These are phyloP conservation scores for Dicyrtomina minuta DNA, from an alignment of 2,888 invertebrate species.

Conservation along the genomic window DNA sequence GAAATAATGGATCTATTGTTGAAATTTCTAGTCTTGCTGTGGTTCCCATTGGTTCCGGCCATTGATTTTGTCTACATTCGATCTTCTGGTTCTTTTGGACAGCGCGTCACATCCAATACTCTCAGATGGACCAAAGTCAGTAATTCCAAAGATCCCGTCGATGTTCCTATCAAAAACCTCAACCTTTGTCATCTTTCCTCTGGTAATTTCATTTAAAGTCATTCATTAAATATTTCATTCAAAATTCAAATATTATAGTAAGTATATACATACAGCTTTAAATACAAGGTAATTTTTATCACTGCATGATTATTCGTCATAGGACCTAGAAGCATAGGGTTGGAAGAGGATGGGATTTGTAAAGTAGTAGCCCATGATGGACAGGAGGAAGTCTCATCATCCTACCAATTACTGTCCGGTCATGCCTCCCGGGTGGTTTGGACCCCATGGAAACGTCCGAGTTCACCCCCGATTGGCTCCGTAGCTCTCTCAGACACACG, in stretches of 20 bases:
- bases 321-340: conserved; percentile 20
- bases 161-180: conserved; percentile 9
- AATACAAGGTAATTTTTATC: too few species aligned
- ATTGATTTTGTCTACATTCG: conserved; percentile 26
- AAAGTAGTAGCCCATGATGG: conserved; percentile 6
- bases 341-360: conserved; percentile 20
- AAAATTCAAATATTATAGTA: too few species aligned
- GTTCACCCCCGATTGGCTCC: conserved; percentile 66
- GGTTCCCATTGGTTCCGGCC: conserved; percentile 6
- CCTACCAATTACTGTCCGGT: conserved; percentile 58
- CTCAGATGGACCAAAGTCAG: conserved; percentile 65
- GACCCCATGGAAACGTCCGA: conserved; percentile 73
- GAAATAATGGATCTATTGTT: conserved; percentile 7
- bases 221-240: too few species aligned
- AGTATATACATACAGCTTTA: too few species aligned
- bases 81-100: conserved; percentile 57
- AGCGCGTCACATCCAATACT: conserved; percentile 76
- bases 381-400: conserved; percentile 1
- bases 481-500: conserved; percentile 58
- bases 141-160: conserved; percentile 57
- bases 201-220: conserved; percentile 8
- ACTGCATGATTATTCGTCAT: background rate
- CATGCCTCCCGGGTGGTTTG: conserved; percentile 74
- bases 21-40: conserved; percentile 15
- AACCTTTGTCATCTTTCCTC: conserved; percentile 10